phyloP scores from a whole-genome alignment of 2,888 invertebrate species.

The Neoascia interrupta region DNA sequence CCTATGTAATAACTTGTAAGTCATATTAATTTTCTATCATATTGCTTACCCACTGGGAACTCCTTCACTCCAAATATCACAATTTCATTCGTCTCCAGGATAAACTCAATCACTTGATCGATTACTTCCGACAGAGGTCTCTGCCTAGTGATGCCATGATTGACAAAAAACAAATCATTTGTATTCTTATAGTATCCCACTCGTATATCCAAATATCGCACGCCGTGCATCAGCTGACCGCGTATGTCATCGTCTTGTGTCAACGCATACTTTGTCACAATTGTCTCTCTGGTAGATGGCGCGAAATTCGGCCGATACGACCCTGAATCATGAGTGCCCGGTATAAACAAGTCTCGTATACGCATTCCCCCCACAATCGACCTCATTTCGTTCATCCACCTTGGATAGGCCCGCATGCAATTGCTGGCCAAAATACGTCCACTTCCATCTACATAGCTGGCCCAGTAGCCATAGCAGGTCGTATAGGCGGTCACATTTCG shows the following conservation, averaged over 20 bases:
- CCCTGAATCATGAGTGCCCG: slow-evolving; percentile 87
- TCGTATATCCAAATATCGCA: slow-evolving; percentile 83
- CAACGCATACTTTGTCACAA: slow-evolving; percentile 81
- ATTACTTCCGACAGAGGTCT: slow-evolving; percentile 80
- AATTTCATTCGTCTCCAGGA: slow-evolving; percentile 82
- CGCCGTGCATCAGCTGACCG: slow-evolving; percentile 83
- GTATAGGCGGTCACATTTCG: slow-evolving; percentile 74
- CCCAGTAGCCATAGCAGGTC: slow-evolving; percentile 79
- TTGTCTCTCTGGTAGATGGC: slow-evolving; percentile 76
- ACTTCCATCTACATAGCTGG: slow-evolving; percentile 76
- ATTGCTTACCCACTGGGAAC: slow-evolving; percentile 81
- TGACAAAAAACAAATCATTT: slow-evolving; percentile 80
- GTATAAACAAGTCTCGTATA: slow-evolving; percentile 83
- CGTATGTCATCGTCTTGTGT: slow-evolving; percentile 83
- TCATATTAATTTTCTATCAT: too few relatives aligned
- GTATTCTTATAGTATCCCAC: slow-evolving; percentile 80
- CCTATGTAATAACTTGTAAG: too few relatives aligned
- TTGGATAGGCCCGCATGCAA: slow-evolving; percentile 81
- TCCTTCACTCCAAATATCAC: slow-evolving; percentile 83
- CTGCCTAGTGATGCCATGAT: slow-evolving; percentile 81
- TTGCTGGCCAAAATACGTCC: slow-evolving; percentile 77
- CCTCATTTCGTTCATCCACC: slow-evolving; percentile 82
- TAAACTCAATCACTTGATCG: slow-evolving; percentile 81
- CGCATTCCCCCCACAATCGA: slow-evolving; percentile 79
- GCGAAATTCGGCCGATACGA: slow-evolving; percentile 80